Evolutionary conservation across 1,140 invertebrate species (phyloP).

Genomic region (Saccostrea echinata): DNA sequence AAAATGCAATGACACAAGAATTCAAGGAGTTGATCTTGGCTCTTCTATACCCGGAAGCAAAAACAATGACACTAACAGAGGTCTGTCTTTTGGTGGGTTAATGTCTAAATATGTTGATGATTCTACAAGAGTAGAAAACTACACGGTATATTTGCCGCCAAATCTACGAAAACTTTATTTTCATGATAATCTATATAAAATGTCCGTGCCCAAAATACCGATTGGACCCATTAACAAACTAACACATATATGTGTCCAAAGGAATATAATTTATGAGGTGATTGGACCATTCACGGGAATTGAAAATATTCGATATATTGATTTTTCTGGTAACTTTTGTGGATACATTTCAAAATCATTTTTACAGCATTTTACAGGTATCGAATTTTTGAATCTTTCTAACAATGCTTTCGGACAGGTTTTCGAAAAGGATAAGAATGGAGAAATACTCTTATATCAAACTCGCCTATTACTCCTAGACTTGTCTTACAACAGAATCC

Average conservation of each 20-base stretch:
- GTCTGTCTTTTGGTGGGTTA: not conserved
- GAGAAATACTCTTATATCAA: not conserved
- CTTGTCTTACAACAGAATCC: conserved; percentile 7
- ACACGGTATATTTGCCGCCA: not conserved
- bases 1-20: not conserved
- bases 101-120: not conserved
- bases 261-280: not conserved
- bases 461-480: not conserved
- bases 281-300: not conserved
- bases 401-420: too few relatives aligned
- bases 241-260: not conserved
- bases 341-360: not conserved
- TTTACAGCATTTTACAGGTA: not conserved
- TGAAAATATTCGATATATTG: not conserved
- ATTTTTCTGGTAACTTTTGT: not conserved
- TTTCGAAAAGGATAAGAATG: too few relatives aligned
- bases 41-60: not conserved
- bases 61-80: not conserved
- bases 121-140: not conserved
- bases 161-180: not conserved
- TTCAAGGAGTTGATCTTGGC: not conserved
- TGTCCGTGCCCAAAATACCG: not conserved
- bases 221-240: not conserved
- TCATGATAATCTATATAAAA: conserved; percentile 11
- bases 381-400: not conserved